Evolutionary conservation across 2,797 vertebrate species (phyloP).

Genomic region (Myotis findleyi): DNA sequence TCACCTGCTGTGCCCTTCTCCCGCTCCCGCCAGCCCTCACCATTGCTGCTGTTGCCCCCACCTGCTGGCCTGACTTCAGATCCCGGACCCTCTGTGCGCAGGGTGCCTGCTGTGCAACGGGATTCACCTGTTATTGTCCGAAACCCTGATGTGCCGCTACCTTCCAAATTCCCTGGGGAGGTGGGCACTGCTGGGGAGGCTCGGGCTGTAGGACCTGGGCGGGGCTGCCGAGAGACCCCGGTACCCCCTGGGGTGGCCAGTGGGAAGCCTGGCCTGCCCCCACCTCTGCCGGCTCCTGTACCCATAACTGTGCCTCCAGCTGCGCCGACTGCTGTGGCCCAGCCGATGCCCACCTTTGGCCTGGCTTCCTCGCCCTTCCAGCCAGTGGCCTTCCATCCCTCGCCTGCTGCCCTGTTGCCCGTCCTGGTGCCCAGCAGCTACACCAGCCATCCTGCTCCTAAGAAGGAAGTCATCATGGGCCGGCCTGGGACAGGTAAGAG

Average conservation of each 20-base stretch:
- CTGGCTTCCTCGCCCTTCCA: constrained; percentile 90
- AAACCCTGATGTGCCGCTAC: constrained; percentile 93
- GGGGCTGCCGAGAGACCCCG: constrained; percentile 76
- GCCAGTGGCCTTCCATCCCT: constrained; percentile 95
- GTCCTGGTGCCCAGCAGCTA: constrained; percentile 94
- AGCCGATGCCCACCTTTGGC: constrained; percentile 85
- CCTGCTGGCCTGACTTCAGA: constrained; percentile 92
- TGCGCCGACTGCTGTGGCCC: constrained; percentile 67
- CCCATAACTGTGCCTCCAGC: constrained; percentile 81
- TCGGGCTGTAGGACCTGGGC: constrained; percentile 88
- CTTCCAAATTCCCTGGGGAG: constrained; percentile 86
- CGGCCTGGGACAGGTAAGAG: constrained; percentile 95
- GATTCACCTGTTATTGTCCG: constrained; percentile 95
- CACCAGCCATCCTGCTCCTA: constrained; percentile 92
- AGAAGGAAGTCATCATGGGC: constrained; percentile 97
- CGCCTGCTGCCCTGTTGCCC: constrained; percentile 94
- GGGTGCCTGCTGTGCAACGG: constrained; percentile 90
- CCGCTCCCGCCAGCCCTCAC: constrained; percentile 88
- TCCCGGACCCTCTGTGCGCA: constrained; percentile 88
- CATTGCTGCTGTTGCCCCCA: constrained; percentile 93
- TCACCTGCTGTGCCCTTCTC: constrained; percentile 86
- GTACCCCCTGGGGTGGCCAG: constrained; percentile 87
- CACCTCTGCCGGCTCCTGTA: constrained; percentile 78
- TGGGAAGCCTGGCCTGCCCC: constrained; percentile 80
- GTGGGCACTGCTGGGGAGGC: constrained; percentile 82